Percentiles rank a stretch among this genome's conserved stretches.
Evolutionary conservation across 1,140 invertebrate genomes (phyloP).

Genomic region (Drepana arcuata): DNA sequence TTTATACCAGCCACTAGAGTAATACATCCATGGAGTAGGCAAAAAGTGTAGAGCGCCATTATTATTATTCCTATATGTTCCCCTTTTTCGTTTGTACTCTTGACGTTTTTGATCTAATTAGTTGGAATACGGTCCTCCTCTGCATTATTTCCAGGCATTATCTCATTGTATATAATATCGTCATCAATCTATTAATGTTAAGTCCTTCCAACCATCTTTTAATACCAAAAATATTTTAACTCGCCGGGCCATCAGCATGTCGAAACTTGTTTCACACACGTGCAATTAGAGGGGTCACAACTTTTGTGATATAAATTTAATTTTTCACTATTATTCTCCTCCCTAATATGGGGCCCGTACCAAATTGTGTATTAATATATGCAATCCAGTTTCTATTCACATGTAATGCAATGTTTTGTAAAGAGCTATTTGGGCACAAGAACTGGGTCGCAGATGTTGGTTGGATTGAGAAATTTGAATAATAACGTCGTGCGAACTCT

Average conservation of each 20-base stretch:
- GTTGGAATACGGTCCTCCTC: no score
- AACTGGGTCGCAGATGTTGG: conserved; percentile 63
- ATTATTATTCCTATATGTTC: no score
- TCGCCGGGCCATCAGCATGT: conserved; percentile 21
- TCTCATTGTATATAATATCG: neutral
- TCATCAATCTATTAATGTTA: neutral
- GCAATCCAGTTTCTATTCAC: conserved; percentile 67
- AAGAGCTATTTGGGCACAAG: conserved; percentile 50
- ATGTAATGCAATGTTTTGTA: conserved; percentile 62
- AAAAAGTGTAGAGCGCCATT: no score
- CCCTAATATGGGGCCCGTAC: conserved; percentile 60
- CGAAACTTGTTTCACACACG: conserved; percentile 25
- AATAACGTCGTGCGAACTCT: conserved; percentile 47
- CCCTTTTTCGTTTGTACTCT: no score
- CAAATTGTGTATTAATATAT: conserved; percentile 66
- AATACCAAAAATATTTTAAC: conserved; percentile 4
- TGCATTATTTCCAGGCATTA: neutral
- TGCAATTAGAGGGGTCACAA: conserved; percentile 24
- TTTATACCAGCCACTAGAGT: neutral
- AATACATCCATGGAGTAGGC: no score
- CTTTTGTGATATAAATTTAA: conserved; percentile 33
- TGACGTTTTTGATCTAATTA: no score
- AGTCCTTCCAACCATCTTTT: neutral
- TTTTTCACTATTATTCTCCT: conserved; percentile 54
- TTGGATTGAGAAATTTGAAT: conserved; percentile 63